A percentile compares a stretch with the other conserved stretches of the same genome.
phyloP scores from a whole-genome alignment of 35 echinoderm and acorn worm species.

The Amphiura filiformis region DNA sequence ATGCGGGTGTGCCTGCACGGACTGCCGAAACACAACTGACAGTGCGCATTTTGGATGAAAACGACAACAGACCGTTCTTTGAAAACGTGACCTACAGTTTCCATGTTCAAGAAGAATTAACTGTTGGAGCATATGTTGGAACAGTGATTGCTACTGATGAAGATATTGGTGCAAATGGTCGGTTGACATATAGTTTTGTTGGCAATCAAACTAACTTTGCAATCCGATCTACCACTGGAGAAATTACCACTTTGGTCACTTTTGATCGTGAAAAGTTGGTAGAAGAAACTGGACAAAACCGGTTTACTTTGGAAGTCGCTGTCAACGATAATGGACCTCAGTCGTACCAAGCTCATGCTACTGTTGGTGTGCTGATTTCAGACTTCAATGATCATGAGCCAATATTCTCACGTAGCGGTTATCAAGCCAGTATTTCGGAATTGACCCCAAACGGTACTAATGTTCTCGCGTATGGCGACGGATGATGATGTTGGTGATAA shows the following conservation, averaged over 20 bases:
- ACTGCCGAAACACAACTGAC: slow-evolving; percentile 36
- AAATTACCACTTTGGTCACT: slow-evolving; percentile 44
- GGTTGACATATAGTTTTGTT: slow-evolving; percentile 58
- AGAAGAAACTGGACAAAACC: background rate
- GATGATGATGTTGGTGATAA: slow-evolving; percentile 84
- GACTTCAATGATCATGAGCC: slow-evolving; percentile 96
- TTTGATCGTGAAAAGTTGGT: slow-evolving; percentile 72
- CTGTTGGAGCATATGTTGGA: slow-evolving; percentile 39
- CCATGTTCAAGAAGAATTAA: slow-evolving; percentile 58
- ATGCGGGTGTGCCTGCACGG: slow-evolving; percentile 76
- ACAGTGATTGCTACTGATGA: slow-evolving; percentile 59
- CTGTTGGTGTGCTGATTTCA: slow-evolving; percentile 61
- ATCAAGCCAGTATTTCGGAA: slow-evolving; percentile 83
- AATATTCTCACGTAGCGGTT: slow-evolving; percentile 42
- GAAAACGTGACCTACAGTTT: slow-evolving; percentile 79
- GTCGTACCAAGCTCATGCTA: slow-evolving; percentile 44
- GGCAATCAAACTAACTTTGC: slow-evolving; percentile 70
- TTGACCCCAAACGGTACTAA: slow-evolving; percentile 54
- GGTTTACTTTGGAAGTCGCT: slow-evolving; percentile 50
- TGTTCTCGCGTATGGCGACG: slow-evolving; percentile 55
- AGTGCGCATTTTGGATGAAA: slow-evolving; percentile 78
- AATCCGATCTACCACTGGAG: slow-evolving; percentile 47
- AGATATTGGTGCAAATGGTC: slow-evolving; percentile 74
- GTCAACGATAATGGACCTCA: slow-evolving; percentile 65
- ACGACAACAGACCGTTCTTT: slow-evolving; percentile 92